Evolutionary conservation across 1,140 invertebrate genomes (phyloP).

Genomic region (Acromyrmex charruanus): DNA sequence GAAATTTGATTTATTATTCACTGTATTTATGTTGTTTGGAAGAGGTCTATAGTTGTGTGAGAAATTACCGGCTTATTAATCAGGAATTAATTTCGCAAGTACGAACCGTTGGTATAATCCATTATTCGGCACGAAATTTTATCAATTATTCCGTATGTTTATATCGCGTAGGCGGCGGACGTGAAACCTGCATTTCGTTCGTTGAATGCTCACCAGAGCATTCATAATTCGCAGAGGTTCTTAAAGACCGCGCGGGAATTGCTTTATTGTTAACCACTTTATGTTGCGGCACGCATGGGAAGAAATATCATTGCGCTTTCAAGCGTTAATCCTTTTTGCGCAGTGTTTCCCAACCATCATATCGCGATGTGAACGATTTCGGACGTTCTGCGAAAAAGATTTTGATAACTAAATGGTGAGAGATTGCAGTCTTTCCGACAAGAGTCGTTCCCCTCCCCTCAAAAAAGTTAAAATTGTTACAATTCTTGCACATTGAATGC

Average conservation of each 20-base stretch:
- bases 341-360: constrained; percentile 41
- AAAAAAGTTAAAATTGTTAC: no score
- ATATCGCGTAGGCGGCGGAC: background rate
- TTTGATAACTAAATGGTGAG: background rate
- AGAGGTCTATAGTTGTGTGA: background rate
- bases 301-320: constrained; percentile 52
- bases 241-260: constrained; percentile 57
- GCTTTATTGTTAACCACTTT: constrained; percentile 64
- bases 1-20: constrained; percentile 27
- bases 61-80: background rate
- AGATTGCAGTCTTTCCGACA: no score
- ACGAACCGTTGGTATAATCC: background rate
- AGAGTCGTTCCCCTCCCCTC: no score
- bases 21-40: background rate
- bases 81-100: background rate
- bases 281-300: constrained; percentile 53
- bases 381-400: background rate
- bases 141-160: constrained; percentile 31
- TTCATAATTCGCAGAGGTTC: constrained; percentile 55
- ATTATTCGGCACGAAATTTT: constrained; percentile 30
- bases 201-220: constrained; percentile 54
- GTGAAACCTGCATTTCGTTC: constrained; percentile 23
- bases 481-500: background rate
- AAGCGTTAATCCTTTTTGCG: constrained; percentile 42
- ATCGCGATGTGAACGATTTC: background rate